These are phyloP conservation scores for Scotopteryx bipunctaria DNA, from an alignment of 2,888 invertebrate species.

Conservation along the genomic window DNA sequence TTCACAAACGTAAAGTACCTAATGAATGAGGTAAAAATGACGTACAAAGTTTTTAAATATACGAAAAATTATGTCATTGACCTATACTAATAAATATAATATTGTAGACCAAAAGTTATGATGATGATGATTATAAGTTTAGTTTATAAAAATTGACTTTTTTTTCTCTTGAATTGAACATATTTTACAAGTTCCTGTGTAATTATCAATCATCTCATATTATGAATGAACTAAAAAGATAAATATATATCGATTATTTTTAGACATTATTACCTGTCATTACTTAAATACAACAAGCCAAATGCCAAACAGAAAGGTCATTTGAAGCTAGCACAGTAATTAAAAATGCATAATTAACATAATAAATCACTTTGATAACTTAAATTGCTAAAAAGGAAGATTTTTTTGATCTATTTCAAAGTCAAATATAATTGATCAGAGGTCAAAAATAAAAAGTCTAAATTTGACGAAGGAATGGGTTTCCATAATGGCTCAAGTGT, in stretches of 20 bases:
- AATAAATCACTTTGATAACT: conserved; percentile 1
- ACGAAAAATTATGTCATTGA: too few relatives aligned
- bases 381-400: neutral
- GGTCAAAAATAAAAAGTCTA: conserved; percentile 14
- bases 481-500: conserved; percentile 19
- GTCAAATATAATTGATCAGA: conserved; percentile 20
- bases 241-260: neutral
- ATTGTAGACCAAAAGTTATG: too few relatives aligned
- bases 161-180: too few relatives aligned
- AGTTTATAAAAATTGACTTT: too few relatives aligned
- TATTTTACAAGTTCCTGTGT: too few relatives aligned
- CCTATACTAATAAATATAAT: too few relatives aligned
- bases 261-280: too few relatives aligned
- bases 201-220: too few relatives aligned
- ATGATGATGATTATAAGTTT: too few relatives aligned
- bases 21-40: too few relatives aligned
- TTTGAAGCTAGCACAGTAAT: conserved; percentile 4
- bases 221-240: neutral
- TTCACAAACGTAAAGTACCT: too few relatives aligned
- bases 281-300: neutral
- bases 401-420: conserved; percentile 21
- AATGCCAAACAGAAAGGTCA: conserved; percentile 17
- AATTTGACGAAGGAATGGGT: conserved; percentile 16
- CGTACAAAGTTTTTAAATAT: too few relatives aligned
- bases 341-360: conserved; percentile 6